phyloP scores from a whole-genome alignment of 2,888 invertebrate species.

The Polydrusus cervinus region DNA sequence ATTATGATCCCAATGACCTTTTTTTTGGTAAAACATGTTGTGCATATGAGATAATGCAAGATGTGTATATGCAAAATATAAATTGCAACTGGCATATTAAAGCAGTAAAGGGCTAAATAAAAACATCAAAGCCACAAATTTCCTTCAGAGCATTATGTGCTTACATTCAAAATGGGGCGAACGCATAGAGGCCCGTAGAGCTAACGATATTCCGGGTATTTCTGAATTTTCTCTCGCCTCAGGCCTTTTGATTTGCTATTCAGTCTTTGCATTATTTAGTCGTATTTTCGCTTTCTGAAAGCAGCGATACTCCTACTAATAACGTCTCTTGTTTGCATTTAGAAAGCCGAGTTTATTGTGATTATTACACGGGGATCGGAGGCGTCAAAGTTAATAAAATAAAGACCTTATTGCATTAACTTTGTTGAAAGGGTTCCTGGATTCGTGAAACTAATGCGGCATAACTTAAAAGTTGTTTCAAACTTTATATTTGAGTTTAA shows the following conservation, averaged over 20 bases:
- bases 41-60: too few relatives aligned
- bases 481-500: neutral
- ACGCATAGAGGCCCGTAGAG: neutral
- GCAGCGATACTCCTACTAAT: conserved; percentile 20
- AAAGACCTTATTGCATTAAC: neutral
- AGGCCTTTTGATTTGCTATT: conserved; percentile 26
- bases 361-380: conserved; percentile 20
- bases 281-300: conserved; percentile 25
- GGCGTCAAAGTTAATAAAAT: conserved; percentile 24
- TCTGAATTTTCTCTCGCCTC: conserved; percentile 27
- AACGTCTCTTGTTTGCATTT: conserved; percentile 31
- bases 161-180: conserved; percentile 10
- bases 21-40: too few relatives aligned
- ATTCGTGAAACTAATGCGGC: neutral
- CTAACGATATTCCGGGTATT: conserved; percentile 21
- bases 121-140: conserved; percentile 20
- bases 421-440: conserved; percentile 11
- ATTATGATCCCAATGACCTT: too few relatives aligned
- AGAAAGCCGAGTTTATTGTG: conserved; percentile 23
- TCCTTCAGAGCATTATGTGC: conserved; percentile 3
- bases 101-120: conserved; percentile 2
- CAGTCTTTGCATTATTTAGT: conserved; percentile 26
- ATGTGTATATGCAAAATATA: neutral
- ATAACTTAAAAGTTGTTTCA: neutral
- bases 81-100: conserved; percentile 10